phyloP scores from a whole-genome alignment of 1,140 invertebrate genomes.

The Ceratina calcarata region DNA sequence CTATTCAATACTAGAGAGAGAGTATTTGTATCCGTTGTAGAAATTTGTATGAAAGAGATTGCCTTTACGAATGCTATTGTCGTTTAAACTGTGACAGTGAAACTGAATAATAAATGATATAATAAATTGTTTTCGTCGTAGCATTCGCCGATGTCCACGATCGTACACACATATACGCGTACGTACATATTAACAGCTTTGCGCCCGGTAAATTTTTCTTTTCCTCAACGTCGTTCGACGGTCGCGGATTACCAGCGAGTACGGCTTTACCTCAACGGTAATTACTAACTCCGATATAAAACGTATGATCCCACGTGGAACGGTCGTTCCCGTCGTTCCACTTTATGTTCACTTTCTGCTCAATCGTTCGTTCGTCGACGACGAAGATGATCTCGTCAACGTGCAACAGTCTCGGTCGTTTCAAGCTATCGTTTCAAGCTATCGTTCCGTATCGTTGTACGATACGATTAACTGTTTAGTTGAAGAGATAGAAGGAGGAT shows the following conservation, averaged over 20 bases:
- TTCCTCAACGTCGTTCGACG: conserved; percentile 29
- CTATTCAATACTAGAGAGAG: conserved; percentile 56
- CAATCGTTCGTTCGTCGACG: background rate
- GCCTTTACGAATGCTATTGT: conserved; percentile 72
- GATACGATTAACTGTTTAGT: conserved; percentile 49
- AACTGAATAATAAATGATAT: conserved; percentile 58
- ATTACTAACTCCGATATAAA: conserved; percentile 50
- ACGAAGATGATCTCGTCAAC: conserved; percentile 15
- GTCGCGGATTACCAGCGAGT: conserved; percentile 45
- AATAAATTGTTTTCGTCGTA: conserved; percentile 45
- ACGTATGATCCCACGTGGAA: conserved; percentile 47
- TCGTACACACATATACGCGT: conserved; percentile 30
- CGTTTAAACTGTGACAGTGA: conserved; percentile 63
- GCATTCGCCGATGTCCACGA: conserved; percentile 42
- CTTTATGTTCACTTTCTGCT: conserved; percentile 36
- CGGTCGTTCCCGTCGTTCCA: conserved; percentile 42
- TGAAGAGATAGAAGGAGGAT: conserved; percentile 35
- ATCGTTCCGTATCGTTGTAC: too few species aligned
- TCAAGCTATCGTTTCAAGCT: conserved; percentile 10
- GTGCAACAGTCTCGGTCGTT: conserved; percentile 52
- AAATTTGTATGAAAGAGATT: conserved; percentile 74
- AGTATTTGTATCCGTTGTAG: conserved; percentile 66
- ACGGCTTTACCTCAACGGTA: conserved; percentile 39
- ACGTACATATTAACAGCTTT: conserved; percentile 28
- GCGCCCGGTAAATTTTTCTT: conserved; percentile 41